phyloP scores from a whole-genome alignment of 2,797 vertebrate genomes.

The Botia almorhae region DNA sequence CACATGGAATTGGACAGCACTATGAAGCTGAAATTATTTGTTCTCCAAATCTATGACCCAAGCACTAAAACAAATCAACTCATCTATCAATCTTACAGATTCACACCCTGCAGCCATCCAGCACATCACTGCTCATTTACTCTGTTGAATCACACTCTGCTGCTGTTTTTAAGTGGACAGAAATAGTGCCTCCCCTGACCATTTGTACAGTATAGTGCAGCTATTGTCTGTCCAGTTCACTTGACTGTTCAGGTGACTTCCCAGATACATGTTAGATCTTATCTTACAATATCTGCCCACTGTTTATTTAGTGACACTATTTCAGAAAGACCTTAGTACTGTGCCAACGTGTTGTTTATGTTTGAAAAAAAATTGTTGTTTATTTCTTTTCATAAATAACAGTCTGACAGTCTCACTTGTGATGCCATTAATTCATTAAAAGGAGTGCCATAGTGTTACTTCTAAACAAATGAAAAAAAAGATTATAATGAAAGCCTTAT shows the following conservation, averaged over 20 bases:
- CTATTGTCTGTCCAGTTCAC: not conserved
- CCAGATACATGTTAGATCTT: too few relatives aligned
- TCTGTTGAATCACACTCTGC: slow-evolving; percentile 26
- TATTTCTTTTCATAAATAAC: not conserved
- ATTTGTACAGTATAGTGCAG: not conserved
- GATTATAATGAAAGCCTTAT: not conserved
- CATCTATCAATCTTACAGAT: slow-evolving; percentile 53
- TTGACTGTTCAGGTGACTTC: not conserved
- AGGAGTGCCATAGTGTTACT: not conserved
- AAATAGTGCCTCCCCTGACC: not conserved
- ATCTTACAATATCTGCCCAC: too few relatives aligned
- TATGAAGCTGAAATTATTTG: slow-evolving; percentile 34
- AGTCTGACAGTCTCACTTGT: not conserved
- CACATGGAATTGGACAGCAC: slow-evolving; percentile 47
- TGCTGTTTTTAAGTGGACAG: not conserved
- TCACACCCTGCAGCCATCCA: slow-evolving; percentile 45
- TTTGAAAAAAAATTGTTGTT: too few relatives aligned
- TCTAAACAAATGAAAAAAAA: not conserved
- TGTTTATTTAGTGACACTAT: too few relatives aligned
- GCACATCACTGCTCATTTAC: slow-evolving; percentile 44
- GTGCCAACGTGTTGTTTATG: too few relatives aligned
- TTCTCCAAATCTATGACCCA: slow-evolving; percentile 50
- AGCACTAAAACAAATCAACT: slow-evolving; percentile 56
- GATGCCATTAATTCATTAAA: not conserved
- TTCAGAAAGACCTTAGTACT: too few relatives aligned